phyloP scores from a whole-genome alignment of 2,888 invertebrate species.

The Acanthoscelides obtectus region DNA sequence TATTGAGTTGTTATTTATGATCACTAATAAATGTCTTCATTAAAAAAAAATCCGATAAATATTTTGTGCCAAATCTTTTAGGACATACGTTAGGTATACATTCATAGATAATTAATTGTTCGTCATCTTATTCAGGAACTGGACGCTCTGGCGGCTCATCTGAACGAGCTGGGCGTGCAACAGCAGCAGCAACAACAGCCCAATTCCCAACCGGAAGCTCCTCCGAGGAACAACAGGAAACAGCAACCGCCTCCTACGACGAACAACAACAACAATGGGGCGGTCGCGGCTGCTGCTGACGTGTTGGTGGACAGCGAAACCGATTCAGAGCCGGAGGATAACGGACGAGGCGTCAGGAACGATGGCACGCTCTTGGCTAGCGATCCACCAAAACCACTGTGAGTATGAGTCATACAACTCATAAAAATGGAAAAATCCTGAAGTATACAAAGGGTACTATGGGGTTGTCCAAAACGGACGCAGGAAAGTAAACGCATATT shows the following conservation, averaged over 20 bases:
- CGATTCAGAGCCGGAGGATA: conserved; percentile 79
- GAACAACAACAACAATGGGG: conserved; percentile 38
- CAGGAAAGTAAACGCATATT: no score
- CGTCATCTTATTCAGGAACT: conserved; percentile 67
- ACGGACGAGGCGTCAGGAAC: conserved; percentile 66
- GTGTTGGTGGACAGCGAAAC: conserved; percentile 68
- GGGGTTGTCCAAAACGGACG: no score
- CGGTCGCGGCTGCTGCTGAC: conserved; percentile 20
- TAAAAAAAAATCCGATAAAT: no score
- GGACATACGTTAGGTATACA: no score
- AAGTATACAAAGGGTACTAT: no score
- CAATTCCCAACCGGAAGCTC: conserved; percentile 61
- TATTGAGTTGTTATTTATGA: no score
- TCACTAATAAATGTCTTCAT: no score
- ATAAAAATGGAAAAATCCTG: no score
- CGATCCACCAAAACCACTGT: conserved; percentile 96
- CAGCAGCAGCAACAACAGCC: conserved; percentile 36
- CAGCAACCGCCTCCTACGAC: conserved; percentile 39
- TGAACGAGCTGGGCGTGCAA: conserved; percentile 84
- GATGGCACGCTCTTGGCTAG: conserved; percentile 94
- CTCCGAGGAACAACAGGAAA: conserved; percentile 59
- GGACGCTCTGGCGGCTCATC: conserved; percentile 92
- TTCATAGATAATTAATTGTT: not conserved
- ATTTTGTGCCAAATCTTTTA: no score
- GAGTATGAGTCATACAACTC: no score